Conservation (phyloP, 2,888 invertebrate genomes). For the Tiliacea citrago region DNA sequence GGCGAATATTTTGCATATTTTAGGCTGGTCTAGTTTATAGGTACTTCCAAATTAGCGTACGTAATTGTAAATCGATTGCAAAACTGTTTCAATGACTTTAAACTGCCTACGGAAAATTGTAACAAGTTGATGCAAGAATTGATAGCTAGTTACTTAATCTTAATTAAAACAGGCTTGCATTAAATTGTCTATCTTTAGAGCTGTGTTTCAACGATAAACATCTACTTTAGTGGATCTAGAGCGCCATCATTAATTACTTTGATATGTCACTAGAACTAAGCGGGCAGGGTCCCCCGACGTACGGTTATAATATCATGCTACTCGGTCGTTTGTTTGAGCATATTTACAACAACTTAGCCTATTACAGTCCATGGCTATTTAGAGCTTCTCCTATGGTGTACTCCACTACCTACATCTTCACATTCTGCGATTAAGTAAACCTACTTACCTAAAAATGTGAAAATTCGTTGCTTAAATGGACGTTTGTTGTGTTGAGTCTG, state of each 20-base stretch:
- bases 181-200: slow-evolving; percentile 31
- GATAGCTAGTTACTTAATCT: slow-evolving; percentile 26
- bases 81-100: slow-evolving; percentile 44
- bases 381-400: too few species aligned
- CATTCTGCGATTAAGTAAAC: neutral
- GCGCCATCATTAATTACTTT: slow-evolving; percentile 45
- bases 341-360: neutral
- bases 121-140: slow-evolving; percentile 34
- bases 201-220: slow-evolving; percentile 32
- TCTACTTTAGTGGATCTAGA: slow-evolving; percentile 31
- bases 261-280: slow-evolving; percentile 26
- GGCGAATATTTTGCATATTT: slow-evolving; percentile 61
- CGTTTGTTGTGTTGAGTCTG: too few species aligned
- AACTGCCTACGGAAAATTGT: slow-evolving; percentile 46
- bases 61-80: slow-evolving; percentile 58
- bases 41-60: slow-evolving; percentile 54
- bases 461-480: too few species aligned
- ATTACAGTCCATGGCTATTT: neutral
- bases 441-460: too few species aligned
- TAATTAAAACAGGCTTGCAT: slow-evolving; percentile 34
- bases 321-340: neutral
- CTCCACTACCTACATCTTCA: too few species aligned
- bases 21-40: slow-evolving; percentile 58
- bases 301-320: slow-evolving; percentile 13
- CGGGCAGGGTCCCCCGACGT: neutral